A percentile compares a stretch with the other conserved stretches of the same genome.
These are phyloP conservation scores for Platorchestia sp. DNA, from an alignment of 1,140 invertebrate species.

Conservation along the genomic window DNA sequence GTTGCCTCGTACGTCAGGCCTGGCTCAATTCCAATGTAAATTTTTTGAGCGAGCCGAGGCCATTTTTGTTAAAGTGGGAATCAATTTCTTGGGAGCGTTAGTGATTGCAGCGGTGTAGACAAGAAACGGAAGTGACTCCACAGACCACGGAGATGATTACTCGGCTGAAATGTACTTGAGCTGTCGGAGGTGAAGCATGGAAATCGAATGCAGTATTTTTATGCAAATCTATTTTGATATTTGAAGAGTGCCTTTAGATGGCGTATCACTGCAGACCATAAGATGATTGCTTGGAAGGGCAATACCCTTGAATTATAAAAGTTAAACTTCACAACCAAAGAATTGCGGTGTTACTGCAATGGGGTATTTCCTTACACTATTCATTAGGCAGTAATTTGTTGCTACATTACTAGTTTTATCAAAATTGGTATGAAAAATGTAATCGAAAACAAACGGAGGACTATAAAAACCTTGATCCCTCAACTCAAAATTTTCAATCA, in stretches of 20 bases:
- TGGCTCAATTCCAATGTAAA: constrained; percentile 44
- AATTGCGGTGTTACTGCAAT: too few species aligned
- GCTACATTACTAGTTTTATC: too few species aligned
- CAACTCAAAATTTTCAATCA: too few species aligned
- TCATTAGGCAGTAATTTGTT: too few species aligned
- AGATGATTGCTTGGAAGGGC: background rate
- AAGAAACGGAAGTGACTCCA: constrained; percentile 25
- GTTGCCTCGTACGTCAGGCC: constrained; percentile 36
- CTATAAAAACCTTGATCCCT: too few species aligned
- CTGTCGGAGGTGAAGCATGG: background rate
- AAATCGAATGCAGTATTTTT: background rate
- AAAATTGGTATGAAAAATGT: too few species aligned
- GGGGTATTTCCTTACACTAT: too few species aligned
- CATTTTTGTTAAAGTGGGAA: constrained; percentile 47
- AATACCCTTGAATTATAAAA: background rate
- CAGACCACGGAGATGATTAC: background rate
- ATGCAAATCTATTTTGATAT: background rate
- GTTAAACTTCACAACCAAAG: background rate
- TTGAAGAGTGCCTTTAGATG: background rate
- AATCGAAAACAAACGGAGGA: too few species aligned
- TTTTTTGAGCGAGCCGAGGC: constrained; percentile 40
- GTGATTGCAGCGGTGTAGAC: constrained; percentile 36
- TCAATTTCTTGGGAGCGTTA: constrained; percentile 37
- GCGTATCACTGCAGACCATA: background rate
- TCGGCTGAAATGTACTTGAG: background rate